Evolutionary conservation across 2,113 vertebrate genomes (phyloP).

Genomic region (Cebidichthys violaceus): DNA sequence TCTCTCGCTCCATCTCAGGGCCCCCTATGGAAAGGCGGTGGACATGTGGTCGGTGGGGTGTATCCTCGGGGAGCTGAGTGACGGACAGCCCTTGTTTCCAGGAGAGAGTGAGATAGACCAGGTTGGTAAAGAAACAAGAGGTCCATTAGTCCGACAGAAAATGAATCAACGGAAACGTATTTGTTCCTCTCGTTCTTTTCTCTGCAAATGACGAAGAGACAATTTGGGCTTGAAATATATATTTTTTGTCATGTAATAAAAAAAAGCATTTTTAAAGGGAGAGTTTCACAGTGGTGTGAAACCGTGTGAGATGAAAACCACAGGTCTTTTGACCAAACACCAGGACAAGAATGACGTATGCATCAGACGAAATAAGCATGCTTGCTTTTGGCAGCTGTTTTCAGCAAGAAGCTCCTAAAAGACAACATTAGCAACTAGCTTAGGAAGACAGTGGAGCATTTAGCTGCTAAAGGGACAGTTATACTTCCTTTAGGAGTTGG

Average conservation of each 20-base stretch:
- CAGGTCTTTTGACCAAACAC: slow-evolving; percentile 2
- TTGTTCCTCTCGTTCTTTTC: neutral
- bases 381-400: neutral
- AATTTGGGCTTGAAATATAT: neutral
- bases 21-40: slow-evolving; percentile 97
- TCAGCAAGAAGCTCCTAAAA: neutral
- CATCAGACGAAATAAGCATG: neutral
- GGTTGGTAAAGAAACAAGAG: slow-evolving; percentile 53
- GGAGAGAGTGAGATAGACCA: slow-evolving; percentile 99
- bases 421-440: neutral
- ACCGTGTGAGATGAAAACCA: slow-evolving; percentile 11
- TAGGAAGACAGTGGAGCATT: neutral
- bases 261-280: neutral
- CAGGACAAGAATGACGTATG: neutral
- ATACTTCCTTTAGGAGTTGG: neutral
- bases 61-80: slow-evolving; percentile 97
- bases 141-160: neutral
- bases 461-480: neutral
- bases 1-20: slow-evolving; percentile 78
- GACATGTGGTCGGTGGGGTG: slow-evolving; percentile 99
- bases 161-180: neutral
- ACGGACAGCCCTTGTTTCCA: slow-evolving; percentile 97
- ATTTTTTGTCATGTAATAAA: neutral
- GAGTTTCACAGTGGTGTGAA: neutral
- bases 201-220: neutral